phyloP scores from a whole-genome alignment of 2,797 vertebrate species.

The Crossoptilon crossoptilon region DNA sequence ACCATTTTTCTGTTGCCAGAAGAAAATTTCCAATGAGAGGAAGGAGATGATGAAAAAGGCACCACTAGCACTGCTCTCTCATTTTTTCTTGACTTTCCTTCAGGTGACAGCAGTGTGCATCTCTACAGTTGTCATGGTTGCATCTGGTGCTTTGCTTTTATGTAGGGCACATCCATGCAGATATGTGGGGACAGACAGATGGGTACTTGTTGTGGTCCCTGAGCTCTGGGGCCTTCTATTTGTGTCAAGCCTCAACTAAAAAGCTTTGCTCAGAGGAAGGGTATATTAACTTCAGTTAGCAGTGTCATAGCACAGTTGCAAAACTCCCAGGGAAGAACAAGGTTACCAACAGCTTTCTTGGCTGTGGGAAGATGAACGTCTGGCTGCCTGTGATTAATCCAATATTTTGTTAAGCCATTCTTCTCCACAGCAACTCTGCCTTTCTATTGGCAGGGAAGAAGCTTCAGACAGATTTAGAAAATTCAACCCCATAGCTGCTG shows the following conservation, averaged over 20 bases:
- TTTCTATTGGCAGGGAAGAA: not conserved
- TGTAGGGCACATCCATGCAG: not conserved
- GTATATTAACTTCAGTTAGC: not conserved
- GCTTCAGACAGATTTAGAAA: not conserved
- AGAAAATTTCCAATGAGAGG: not conserved
- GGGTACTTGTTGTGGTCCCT: not conserved
- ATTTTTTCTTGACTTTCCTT: not conserved
- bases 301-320: not conserved
- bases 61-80: accelerated
- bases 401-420: not conserved
- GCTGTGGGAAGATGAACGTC: not conserved
- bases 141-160: not conserved
- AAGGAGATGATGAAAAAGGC: not conserved
- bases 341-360: not conserved
- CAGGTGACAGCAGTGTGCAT: not conserved
- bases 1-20: not conserved
- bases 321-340: accelerated
- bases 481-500: not conserved
- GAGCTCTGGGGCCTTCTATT: not conserved
- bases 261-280: not conserved
- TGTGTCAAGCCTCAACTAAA: not conserved
- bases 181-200: not conserved
- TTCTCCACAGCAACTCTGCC: not conserved
- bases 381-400: not conserved
- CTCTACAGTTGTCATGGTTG: not conserved